Conservation (phyloP, 2,113 vertebrate species). For the Dasyornis broadbenti region DNA sequence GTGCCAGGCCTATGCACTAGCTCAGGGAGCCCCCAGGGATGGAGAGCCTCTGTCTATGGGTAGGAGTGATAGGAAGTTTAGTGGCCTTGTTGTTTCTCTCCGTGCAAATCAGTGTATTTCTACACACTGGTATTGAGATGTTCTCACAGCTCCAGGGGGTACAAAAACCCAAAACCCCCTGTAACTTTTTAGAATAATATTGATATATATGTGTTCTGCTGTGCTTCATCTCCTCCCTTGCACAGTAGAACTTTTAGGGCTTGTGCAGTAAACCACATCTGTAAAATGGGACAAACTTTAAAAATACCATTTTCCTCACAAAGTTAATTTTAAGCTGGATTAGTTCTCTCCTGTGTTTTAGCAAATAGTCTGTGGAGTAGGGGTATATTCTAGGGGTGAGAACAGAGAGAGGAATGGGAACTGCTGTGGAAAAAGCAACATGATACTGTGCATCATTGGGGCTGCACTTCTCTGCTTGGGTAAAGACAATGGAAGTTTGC, state of each 20-base stretch:
- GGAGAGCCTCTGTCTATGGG: background rate
- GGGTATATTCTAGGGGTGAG: background rate
- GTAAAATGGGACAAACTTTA: background rate
- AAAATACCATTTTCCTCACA: background rate
- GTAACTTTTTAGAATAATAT: background rate
- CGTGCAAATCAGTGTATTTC: background rate
- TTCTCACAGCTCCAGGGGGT: fast-evolving
- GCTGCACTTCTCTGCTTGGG: background rate
- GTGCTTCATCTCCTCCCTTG: background rate
- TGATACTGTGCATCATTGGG: background rate
- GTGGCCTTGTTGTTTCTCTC: fast-evolving
- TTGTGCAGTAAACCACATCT: background rate
- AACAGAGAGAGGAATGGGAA: background rate
- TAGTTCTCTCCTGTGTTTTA: background rate
- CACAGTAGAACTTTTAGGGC: background rate
- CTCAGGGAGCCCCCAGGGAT: background rate
- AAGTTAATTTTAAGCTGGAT: background rate
- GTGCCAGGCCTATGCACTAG: background rate
- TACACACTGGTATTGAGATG: background rate
- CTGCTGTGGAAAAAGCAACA: background rate
- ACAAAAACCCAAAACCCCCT: fast-evolving
- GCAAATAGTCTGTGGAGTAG: background rate
- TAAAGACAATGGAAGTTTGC: background rate
- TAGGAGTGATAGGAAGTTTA: background rate
- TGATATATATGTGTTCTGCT: background rate